phyloP scores from a whole-genome alignment of 2,888 invertebrate genomes.

The Leucophenga montana region DNA sequence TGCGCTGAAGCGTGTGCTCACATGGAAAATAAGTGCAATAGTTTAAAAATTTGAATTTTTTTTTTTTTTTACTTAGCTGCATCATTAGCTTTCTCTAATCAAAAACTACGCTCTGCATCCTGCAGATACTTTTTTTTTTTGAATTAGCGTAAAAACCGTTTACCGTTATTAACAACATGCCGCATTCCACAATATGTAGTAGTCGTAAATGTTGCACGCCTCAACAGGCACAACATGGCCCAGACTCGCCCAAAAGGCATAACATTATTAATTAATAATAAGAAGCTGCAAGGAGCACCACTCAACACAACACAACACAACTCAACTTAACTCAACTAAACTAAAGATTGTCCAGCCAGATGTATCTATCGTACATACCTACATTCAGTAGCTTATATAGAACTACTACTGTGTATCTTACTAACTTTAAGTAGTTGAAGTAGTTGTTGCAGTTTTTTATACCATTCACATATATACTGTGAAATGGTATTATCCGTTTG shows the following conservation, averaged over 20 bases:
- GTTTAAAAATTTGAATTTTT: too few relatives aligned
- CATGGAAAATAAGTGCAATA: too few relatives aligned
- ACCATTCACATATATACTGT: too few relatives aligned
- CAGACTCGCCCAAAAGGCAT: slow-evolving; percentile 21
- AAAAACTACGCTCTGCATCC: too few relatives aligned
- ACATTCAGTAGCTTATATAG: too few relatives aligned
- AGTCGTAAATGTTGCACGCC: neutral
- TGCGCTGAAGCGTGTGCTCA: too few relatives aligned
- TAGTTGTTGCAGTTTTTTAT: neutral
- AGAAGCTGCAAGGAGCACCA: neutral
- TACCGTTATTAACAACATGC: slow-evolving; percentile 25
- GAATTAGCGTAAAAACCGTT: neutral
- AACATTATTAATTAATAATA: slow-evolving; percentile 25
- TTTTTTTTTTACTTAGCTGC: too few relatives aligned
- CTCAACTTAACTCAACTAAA: neutral
- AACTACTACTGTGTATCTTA: too few relatives aligned
- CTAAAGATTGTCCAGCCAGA: neutral
- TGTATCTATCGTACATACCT: too few relatives aligned
- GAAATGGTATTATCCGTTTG: too few relatives aligned
- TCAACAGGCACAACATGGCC: neutral
- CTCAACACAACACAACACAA: neutral
- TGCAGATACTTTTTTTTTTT: too few relatives aligned
- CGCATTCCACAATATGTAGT: slow-evolving; percentile 1
- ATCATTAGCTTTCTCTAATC: too few relatives aligned
- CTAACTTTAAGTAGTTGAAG: neutral